Base-by-base conservation (phyloP, 2,113 vertebrate genomes). In the Centropristis striata region DNA sequence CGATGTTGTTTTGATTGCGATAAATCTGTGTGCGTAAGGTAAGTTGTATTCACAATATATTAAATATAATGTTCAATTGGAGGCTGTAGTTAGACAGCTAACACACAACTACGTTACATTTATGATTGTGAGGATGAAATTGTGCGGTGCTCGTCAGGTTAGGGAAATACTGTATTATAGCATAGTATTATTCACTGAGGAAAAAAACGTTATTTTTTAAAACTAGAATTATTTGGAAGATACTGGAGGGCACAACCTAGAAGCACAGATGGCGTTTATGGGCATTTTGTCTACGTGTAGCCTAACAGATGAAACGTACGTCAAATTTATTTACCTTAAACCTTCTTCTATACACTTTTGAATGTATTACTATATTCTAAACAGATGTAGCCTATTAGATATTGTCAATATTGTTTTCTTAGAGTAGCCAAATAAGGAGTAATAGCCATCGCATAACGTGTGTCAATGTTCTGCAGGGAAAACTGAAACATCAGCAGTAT, bases 1-100 rank as follows among this genome's bases (percentile, higher is more conserved):
- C 50, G 51, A 47, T 73, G 65, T 65, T 85, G 65, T 90, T 90
- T 75, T 89, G 78, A 69, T 84, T 80, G 61, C 83, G 67, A 82
- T 70, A 32, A 68, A 67, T 86, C 58, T 79, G 51, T 78, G 49
- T 41, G 61, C 15, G 44, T 59, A 71, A 88, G 87, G 91, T 92
- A 78, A 86, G 84, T 84, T 75, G n/a, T 67, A 60, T 85, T 85
- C 9, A 78, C 25, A 32, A 28, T 75, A 41, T 66, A 39, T 67
- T 27, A n/a, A 11, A 78, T 0, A 46, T 71, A 15, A 50, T 13
- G 21, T 54, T 55, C 42, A 9, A 49, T 23, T 61, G 25, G 15
- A 75, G 32, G 23, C 10, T 37, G 13, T 21, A 5, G 0, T 23
- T 14, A 39, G 18, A 67, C 18, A 2, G 11, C 4, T 4, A n/a